Base-by-base conservation (phyloP, 1,140 invertebrate genomes). In the Rhyzopertha dominica region DNA sequence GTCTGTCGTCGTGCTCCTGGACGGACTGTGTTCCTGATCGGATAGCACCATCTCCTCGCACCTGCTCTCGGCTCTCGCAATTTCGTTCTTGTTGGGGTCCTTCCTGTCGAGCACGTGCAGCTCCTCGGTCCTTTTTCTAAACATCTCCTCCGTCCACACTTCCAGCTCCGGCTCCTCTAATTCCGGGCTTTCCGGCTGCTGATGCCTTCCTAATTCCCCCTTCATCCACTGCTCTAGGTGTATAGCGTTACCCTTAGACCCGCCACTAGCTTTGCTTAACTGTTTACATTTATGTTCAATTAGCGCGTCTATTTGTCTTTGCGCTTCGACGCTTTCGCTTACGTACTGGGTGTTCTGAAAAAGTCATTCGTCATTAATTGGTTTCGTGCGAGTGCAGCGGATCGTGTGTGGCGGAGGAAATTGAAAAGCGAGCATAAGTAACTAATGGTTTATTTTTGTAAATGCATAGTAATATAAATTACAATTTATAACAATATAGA, bases 151-250 rank as follows among this genome's bases (percentile, higher is more conserved):
- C 28, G 82, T 86, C 85, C 85, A 88, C 36, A 80, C 76, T 38
- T 80, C 79, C 20, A 72, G 63, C 66, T 76, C 61, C 58, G 53
- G 70, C 67, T 64, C 73, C 66, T 64, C 71, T 57, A 49, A 49
- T 19, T 59, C 70, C 50, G 72, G 69, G 58, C 68, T 67, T 47
- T 54, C 36, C 3, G 66, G 56, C 51, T 68, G 69, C 5, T 60
- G 58, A 66, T 63, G 17, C 50, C 47, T 12, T 32, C 49, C 68
- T 41, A 78, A 61, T 40, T 78, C 70, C 30, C 78, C 76, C 28
- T 74, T 78, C 73, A 86, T 84, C 84, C 84, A 85, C 53, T 82
- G 79, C 26, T 82, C 80, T 29, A 85, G 63, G 58, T 86, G 81
- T 47, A 82, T 51, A 23, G 78, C 73, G 48, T 78, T 74, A 44